phyloP scores from a whole-genome alignment of 2,113 vertebrate genomes.

The cattle (Bos taurus) region ARS-UCD2.0 NC_037329.1:129503001-129503500 shows the following conservation, averaged over 20 bases:
- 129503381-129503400: constrained; percentile 74
- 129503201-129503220: constrained; percentile 79
- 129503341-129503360: constrained; percentile 78
- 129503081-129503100: constrained; percentile 80
- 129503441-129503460: constrained; percentile 74
- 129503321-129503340: constrained; percentile 77
- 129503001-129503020: constrained; percentile 79
- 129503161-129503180: constrained; percentile 82
- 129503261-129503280: constrained; percentile 75
- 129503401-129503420: constrained; percentile 75
- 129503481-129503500: constrained; percentile 72
- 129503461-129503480: constrained; percentile 77
- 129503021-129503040: constrained; percentile 77
- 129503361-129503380: constrained; percentile 77
- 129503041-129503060: constrained; percentile 75
- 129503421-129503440: constrained; percentile 72
- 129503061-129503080: constrained; percentile 84
- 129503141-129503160: constrained; percentile 76
- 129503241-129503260: constrained; percentile 74
- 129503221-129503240: constrained; percentile 76
- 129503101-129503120: constrained; percentile 77
- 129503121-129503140: constrained; percentile 77
- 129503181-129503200: constrained; percentile 80
- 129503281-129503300: constrained; percentile 56
- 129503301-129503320: constrained; percentile 77